A percentile compares a stretch with the other conserved stretches of the same genome.
These are phyloP conservation scores for Peromyscus melanophrys DNA, from an alignment of 2,797 vertebrate genomes.

Conservation along the genomic window DNA sequence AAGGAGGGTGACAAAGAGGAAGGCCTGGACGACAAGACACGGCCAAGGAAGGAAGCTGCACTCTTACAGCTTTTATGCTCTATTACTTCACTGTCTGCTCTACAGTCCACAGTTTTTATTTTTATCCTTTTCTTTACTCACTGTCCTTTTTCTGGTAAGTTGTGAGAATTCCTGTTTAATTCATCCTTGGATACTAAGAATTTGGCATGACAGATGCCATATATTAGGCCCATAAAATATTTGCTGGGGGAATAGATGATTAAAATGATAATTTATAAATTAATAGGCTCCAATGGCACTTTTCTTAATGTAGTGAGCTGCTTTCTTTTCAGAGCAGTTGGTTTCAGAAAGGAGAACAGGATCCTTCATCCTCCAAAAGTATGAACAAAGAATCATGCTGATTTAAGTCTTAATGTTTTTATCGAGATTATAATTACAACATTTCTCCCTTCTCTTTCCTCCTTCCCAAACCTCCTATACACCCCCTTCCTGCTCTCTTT, in stretches of 20 bases:
- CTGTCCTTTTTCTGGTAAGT: not conserved
- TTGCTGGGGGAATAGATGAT: not conserved
- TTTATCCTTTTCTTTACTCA: not conserved
- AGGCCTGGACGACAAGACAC: not conserved
- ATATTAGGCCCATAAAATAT: not conserved
- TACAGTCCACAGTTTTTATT: not conserved
- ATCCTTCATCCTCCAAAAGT: not conserved
- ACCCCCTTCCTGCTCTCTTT: not conserved
- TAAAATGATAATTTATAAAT: not conserved
- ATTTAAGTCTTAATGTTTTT: not conserved
- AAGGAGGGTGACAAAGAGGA: not conserved
- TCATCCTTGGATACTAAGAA: not conserved
- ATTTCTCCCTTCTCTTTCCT: not conserved
- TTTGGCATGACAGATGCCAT: not conserved
- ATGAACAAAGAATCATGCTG: not conserved
- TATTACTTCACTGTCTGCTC: not conserved
- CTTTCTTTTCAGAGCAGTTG: not conserved
- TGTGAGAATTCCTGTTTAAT: not conserved
- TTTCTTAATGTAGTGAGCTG: not conserved
- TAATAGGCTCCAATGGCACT: not conserved
- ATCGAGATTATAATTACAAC: not conserved
- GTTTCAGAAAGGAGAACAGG: not conserved
- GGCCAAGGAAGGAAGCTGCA: not conserved
- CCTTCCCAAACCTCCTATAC: not conserved
- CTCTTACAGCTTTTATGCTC: not conserved